Evolutionary conservation across 2,113 vertebrate species (phyloP).

Genomic region (Malurus cyaneus): DNA sequence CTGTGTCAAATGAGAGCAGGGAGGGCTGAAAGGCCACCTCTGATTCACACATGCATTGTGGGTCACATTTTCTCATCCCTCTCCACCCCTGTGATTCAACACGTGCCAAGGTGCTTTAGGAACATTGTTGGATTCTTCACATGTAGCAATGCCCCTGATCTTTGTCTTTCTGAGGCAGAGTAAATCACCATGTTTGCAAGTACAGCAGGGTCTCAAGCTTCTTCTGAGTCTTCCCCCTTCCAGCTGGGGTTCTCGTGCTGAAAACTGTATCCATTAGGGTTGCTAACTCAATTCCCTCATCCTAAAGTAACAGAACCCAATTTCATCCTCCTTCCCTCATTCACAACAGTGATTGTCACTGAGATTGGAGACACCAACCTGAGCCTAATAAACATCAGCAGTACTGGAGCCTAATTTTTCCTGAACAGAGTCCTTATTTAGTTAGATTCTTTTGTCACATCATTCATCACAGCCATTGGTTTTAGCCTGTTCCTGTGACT

Average conservation of each 20-base stretch:
- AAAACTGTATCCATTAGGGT: neutral
- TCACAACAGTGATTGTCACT: neutral
- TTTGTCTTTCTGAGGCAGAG: accelerated
- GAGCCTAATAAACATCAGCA: neutral
- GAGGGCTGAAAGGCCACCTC: neutral
- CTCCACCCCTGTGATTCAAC: accelerated
- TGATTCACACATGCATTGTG: accelerated
- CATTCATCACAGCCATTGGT: conserved; percentile 19
- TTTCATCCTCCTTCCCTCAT: neutral
- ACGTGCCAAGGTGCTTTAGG: neutral
- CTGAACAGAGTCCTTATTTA: conserved; percentile 11
- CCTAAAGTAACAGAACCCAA: neutral
- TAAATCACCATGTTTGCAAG: neutral
- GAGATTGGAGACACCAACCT: neutral
- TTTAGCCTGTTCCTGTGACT: neutral
- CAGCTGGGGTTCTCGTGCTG: accelerated
- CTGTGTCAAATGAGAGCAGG: neutral
- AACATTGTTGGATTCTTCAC: neutral
- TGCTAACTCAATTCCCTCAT: neutral
- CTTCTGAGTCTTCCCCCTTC: neutral
- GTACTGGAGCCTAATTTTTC: neutral
- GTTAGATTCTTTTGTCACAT: conserved; percentile 6
- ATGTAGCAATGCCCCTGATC: neutral
- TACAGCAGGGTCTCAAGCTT: neutral
- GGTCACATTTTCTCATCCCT: neutral